phyloP scores from a whole-genome alignment of 2,888 invertebrate species.

The Dioctria linearis region DNA sequence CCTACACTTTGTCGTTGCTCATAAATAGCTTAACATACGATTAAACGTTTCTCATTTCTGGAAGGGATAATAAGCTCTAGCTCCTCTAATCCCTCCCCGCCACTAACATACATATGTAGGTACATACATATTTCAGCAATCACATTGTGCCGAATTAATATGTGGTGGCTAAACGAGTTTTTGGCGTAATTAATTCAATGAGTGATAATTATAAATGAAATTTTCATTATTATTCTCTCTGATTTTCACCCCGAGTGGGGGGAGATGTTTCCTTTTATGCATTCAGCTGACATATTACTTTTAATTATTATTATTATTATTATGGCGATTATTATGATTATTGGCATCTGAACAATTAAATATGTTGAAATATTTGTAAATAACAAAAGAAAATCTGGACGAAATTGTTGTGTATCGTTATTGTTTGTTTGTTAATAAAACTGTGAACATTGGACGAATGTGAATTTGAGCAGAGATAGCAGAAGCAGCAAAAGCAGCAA shows the following conservation, averaged over 20 bases:
- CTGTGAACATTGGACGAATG: not conserved
- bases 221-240: not conserved
- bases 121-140: too few species aligned
- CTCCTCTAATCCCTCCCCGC: not conserved
- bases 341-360: conserved; percentile 21
- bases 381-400: conserved; percentile 23
- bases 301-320: too few species aligned
- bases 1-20: not conserved
- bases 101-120: not conserved
- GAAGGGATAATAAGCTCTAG: conserved; percentile 3
- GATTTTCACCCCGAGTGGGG: not conserved
- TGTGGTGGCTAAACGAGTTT: not conserved
- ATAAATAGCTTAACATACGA: not conserved
- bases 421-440: conserved; percentile 36
- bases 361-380: conserved; percentile 29
- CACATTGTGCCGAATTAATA: conserved; percentile 2
- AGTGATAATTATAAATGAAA: not conserved
- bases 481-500: conserved; percentile 2
- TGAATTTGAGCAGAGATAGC: conserved; percentile 5
- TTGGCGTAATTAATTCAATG: not conserved
- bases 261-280: not conserved
- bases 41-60: conserved; percentile 2
- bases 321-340: not conserved
- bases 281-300: too few species aligned
- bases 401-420: conserved; percentile 30